Percentiles rank a stretch among this genome's conserved stretches.
These are phyloP conservation scores for Prosapia bicincta DNA, from an alignment of 2,888 invertebrate species.

Conservation along the genomic window DNA sequence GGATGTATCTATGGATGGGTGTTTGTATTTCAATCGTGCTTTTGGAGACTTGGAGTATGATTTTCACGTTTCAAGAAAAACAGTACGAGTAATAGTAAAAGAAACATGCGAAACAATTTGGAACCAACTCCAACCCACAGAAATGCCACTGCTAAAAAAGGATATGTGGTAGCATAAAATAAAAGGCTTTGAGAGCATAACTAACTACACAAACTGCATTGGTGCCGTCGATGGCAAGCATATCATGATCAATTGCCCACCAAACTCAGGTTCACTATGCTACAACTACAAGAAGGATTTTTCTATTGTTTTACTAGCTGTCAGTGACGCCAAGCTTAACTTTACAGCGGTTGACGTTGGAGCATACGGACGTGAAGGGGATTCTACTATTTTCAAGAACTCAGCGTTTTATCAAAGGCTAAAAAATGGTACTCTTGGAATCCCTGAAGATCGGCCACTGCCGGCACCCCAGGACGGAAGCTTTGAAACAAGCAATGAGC, in stretches of 20 bases:
- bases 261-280: background rate
- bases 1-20: background rate
- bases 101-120: too few species aligned
- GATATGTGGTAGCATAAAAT: too few species aligned
- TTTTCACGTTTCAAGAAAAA: too few species aligned
- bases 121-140: too few species aligned
- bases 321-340: slow-evolving; percentile 25
- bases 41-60: too few species aligned
- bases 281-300: background rate
- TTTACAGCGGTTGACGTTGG: slow-evolving; percentile 21
- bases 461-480: background rate
- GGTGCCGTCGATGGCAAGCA: background rate
- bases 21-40: too few species aligned
- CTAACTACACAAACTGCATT: background rate
- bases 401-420: slow-evolving; percentile 4
- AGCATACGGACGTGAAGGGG: slow-evolving; percentile 17
- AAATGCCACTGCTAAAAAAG: too few species aligned
- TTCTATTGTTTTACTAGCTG: too few species aligned
- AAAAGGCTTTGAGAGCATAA: background rate
- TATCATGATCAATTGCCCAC: background rate
- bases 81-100: too few species aligned
- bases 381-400: slow-evolving; percentile 11
- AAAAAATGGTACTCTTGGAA: slow-evolving; percentile 13
- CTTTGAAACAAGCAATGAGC: too few species aligned
- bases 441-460: slow-evolving; percentile 11